Conservation (phyloP, 2,888 invertebrate genomes). For the Enoplolaimus lenunculus region DNA sequence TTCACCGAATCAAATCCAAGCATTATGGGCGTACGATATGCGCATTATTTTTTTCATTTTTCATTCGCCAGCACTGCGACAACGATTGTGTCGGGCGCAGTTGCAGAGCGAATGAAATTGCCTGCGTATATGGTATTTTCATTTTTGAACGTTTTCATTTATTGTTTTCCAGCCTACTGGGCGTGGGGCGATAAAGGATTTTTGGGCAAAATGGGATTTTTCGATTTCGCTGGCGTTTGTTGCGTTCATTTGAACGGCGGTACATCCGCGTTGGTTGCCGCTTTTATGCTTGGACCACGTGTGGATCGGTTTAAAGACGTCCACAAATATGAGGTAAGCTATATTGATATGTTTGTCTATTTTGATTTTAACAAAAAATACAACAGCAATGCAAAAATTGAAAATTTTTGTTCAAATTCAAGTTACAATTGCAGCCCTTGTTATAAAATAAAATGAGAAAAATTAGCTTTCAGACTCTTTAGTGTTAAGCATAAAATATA, state of each 20-base stretch:
- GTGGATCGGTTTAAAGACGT: conserved; percentile 14
- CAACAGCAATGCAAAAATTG: too few species aligned
- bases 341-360: too few species aligned
- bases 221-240: conserved; percentile 20
- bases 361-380: too few species aligned
- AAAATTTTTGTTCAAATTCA: too few species aligned
- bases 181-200: conserved; percentile 30
- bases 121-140: conserved; percentile 37
- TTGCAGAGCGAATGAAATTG: conserved; percentile 57
- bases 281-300: conserved; percentile 14
- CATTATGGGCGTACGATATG: conserved; percentile 60
- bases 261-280: conserved; percentile 13
- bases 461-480: too few species aligned
- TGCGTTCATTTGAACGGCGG: conserved; percentile 17
- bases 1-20: conserved; percentile 57
- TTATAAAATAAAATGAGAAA: too few species aligned
- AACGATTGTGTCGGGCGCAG: conserved; percentile 79
- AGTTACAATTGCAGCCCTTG: too few species aligned
- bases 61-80: conserved; percentile 79
- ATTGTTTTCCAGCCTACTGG: conserved; percentile 30
- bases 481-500: too few species aligned
- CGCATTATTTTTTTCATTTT: conserved; percentile 69
- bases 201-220: conserved; percentile 23
- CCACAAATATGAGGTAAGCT: neutral
- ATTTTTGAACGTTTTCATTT: conserved; percentile 25